Evolutionary conservation across 2,888 invertebrate species (phyloP), one percentile per base, ranked within the genome.

Genomic region (Lithophane ornitopus): DNA sequence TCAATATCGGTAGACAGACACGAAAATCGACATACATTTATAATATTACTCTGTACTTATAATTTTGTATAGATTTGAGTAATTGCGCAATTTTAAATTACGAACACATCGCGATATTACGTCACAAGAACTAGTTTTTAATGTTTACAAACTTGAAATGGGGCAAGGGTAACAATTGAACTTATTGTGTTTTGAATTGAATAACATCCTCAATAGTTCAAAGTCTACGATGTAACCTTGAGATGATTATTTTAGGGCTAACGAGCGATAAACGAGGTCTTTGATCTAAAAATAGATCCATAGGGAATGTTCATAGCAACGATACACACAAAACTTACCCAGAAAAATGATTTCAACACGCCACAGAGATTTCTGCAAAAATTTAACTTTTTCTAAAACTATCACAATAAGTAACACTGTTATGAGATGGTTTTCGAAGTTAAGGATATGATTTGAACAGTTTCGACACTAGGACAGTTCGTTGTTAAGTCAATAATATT

Each of bases 171-270:
- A 78, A 39, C 39, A 56, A 41, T 52, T 7, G 34, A 41, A 46
- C 56, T 26, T 26, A 59, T 49, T 77, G 28, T 81, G 68, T 84
- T 80, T 77, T 34, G 34, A 34, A 34, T 49, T 81, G 63, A 72
- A 39, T 70, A 69, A 14, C 58, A 77, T 44, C 7, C 67, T 66
- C 59, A 26, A 73, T n/a, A 72, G 87, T 88, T 70, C 87, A 87
- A 87, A 87, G 87, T 87, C 87, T 87, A 86, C 12, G 0, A n/a
- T 54, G 70, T 70, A 86, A 87, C 87, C 88, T 88, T 87, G 88
- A 77, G 78, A 58, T 62, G 14, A 84, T 75, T 80, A 82, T 80
- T 81, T 84, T 82, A 73, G 82, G 85, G 68, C 79, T 69, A 82
- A 82, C 76, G 73, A 76, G 72, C 61, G 74, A 80, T 81, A 84